Conservation (phyloP, 2,888 invertebrate species). For the Xestia c-nigrum region DNA sequence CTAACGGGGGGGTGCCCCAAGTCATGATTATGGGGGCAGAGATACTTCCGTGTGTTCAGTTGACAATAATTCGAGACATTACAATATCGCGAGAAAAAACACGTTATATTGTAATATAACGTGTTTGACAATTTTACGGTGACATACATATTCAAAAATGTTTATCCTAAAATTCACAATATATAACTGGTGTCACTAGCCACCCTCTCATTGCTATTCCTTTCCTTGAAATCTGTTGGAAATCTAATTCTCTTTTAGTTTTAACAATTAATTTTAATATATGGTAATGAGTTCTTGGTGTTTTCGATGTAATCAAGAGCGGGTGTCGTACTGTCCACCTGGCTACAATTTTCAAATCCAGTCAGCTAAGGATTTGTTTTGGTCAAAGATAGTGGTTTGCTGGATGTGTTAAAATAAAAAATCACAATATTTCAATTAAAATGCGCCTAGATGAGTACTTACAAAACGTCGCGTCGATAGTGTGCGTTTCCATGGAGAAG, state of each 20-base stretch:
- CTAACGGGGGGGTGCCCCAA: too few relatives aligned
- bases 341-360: constrained; percentile 64
- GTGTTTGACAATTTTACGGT: too few relatives aligned
- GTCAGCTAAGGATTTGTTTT: constrained; percentile 59
- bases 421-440: too few relatives aligned
- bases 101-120: too few relatives aligned
- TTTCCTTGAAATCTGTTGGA: constrained; percentile 66
- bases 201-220: constrained; percentile 58
- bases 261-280: constrained; percentile 84
- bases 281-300: constrained; percentile 80
- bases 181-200: constrained; percentile 12
- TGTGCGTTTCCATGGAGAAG: too few relatives aligned
- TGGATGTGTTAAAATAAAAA: constrained; percentile 37
- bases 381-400: not conserved
- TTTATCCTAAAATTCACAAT: not conserved
- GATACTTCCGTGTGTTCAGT: too few relatives aligned
- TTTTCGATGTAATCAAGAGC: constrained; percentile 72
- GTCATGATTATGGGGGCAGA: too few relatives aligned
- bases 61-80: too few relatives aligned
- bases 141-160: too few relatives aligned
- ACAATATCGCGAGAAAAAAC: too few relatives aligned
- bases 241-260: constrained; percentile 74
- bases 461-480: too few relatives aligned
- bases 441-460: too few relatives aligned
- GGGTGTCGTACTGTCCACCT: constrained; percentile 73